Percentiles rank a stretch among this genome's conserved stretches.
Conservation (phyloP, 2,888 invertebrate genomes). For the Carcina quercana region DNA sequence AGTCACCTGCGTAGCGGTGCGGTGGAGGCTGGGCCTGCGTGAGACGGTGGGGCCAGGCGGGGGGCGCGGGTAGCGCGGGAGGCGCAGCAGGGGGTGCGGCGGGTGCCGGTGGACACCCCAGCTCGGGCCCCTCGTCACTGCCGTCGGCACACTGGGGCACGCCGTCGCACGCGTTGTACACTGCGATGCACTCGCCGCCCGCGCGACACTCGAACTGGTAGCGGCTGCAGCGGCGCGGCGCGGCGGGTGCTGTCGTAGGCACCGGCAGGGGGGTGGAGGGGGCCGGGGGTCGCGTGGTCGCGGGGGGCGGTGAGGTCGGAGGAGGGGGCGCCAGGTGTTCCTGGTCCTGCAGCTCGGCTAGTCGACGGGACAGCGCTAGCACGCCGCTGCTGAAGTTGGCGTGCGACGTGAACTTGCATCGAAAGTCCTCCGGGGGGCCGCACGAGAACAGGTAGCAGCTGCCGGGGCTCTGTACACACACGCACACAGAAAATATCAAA, state of each 20-base stretch:
- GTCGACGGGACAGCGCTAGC: constrained; percentile 78
- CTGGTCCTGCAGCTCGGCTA: constrained; percentile 81
- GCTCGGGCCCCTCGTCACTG: constrained; percentile 92
- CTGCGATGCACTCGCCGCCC: constrained; percentile 92
- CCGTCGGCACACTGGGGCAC: constrained; percentile 94
- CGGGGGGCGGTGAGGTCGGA: constrained; percentile 43
- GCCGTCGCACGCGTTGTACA: constrained; percentile 96
- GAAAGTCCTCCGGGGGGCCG: constrained; percentile 91
- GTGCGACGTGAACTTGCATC: constrained; percentile 93
- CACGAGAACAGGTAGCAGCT: constrained; percentile 95
- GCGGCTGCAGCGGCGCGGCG: constrained; percentile 78
- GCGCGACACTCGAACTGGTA: constrained; percentile 92
- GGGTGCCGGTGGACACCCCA: constrained; percentile 79
- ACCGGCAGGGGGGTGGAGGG: not conserved
- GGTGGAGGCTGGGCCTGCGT: constrained; percentile 48
- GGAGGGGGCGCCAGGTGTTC: constrained; percentile 80
- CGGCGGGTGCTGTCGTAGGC: not conserved
- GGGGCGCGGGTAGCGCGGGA: constrained; percentile 20
- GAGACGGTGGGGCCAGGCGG: constrained; percentile 55
- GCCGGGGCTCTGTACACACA: constrained; percentile 79
- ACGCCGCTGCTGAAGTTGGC: constrained; percentile 92
- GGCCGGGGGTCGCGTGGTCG: constrained; percentile 9
- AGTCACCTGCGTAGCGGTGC: constrained; percentile 37
- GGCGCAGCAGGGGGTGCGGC: constrained; percentile 46
- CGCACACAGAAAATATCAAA: not conserved